Evolutionary conservation across 2,888 invertebrate genomes (phyloP).

Genomic region (Plagiodera versicolora): DNA sequence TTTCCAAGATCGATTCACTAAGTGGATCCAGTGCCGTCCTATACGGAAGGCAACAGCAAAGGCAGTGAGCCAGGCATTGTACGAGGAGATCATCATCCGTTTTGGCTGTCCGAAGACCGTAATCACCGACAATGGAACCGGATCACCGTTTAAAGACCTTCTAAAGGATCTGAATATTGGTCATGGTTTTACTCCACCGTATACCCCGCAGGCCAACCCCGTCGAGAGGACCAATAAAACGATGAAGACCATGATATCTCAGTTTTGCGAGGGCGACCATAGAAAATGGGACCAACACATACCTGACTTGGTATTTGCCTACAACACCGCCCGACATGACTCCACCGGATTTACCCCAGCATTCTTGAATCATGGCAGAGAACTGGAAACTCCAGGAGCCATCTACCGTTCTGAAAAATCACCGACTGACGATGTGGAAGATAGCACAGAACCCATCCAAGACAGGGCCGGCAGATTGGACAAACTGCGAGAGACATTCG

Average conservation of each 20-base stretch:
- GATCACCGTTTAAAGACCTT: not conserved
- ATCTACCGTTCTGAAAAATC: not conserved
- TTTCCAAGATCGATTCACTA: slow-evolving; percentile 31
- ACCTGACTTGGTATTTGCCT: slow-evolving; percentile 36
- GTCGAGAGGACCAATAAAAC: slow-evolving; percentile 43
- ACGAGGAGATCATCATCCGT: not conserved
- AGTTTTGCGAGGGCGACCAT: slow-evolving; percentile 39
- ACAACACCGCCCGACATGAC: slow-evolving; percentile 37
- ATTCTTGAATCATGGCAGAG: slow-evolving; percentile 32
- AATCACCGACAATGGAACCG: slow-evolving; percentile 2
- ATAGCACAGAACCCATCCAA: not conserved
- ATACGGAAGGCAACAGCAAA: slow-evolving; percentile 23
- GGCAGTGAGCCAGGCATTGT: slow-evolving; percentile 12
- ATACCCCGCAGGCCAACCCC: slow-evolving; percentile 44
- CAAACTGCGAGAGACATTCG: not conserved
- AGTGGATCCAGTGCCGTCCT: slow-evolving; percentile 28
- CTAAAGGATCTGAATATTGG: not conserved
- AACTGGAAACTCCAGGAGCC: not conserved
- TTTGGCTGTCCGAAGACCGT: not conserved
- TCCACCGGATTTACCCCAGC: slow-evolving; percentile 37
- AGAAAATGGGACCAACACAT: slow-evolving; percentile 36
- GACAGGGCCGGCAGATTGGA: not conserved
- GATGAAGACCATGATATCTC: slow-evolving; percentile 43
- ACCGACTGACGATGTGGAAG: not conserved
- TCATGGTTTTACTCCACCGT: slow-evolving; percentile 25